A percentile compares a stretch with the other conserved stretches of the same genome.
Evolutionary conservation across 1,140 invertebrate species (phyloP).

Genomic region (Calliphora vicina): DNA sequence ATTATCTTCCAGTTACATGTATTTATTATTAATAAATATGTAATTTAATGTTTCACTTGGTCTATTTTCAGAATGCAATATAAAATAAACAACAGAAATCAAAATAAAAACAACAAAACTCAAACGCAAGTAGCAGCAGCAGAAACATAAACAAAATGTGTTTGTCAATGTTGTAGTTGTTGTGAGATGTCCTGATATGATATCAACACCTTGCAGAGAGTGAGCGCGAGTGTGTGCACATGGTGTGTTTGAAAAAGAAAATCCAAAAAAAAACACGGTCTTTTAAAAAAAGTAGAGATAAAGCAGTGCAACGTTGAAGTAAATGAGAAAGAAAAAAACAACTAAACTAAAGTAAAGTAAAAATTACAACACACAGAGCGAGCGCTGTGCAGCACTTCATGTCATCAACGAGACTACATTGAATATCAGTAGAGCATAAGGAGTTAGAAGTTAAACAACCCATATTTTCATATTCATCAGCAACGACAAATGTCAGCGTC

Average conservation of each 20-base stretch:
- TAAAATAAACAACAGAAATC: background rate
- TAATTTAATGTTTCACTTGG: background rate
- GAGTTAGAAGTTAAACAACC: background rate
- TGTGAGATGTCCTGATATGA: slow-evolving; percentile 3
- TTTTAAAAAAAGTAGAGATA: too few relatives aligned
- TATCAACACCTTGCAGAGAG: background rate
- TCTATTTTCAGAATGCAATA: background rate
- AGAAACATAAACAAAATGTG: background rate
- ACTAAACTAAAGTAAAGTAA: background rate
- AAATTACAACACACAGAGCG: background rate
- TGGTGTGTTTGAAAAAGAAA: too few relatives aligned
- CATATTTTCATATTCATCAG: background rate
- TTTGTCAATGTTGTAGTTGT: background rate
- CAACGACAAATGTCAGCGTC: background rate
- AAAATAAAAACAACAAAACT: background rate
- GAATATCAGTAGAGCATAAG: background rate
- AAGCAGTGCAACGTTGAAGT: background rate
- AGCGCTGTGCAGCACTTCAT: background rate
- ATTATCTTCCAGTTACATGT: background rate
- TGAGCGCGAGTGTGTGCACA: background rate
- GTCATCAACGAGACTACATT: background rate
- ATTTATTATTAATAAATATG: background rate
- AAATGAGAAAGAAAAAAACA: background rate
- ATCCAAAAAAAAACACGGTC: too few relatives aligned
- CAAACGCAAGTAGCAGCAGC: background rate